Percentiles rank a stretch among this genome's conserved stretches.
Evolutionary conservation across 2,113 vertebrate genomes (phyloP).

Genomic region (Limanda limanda): DNA sequence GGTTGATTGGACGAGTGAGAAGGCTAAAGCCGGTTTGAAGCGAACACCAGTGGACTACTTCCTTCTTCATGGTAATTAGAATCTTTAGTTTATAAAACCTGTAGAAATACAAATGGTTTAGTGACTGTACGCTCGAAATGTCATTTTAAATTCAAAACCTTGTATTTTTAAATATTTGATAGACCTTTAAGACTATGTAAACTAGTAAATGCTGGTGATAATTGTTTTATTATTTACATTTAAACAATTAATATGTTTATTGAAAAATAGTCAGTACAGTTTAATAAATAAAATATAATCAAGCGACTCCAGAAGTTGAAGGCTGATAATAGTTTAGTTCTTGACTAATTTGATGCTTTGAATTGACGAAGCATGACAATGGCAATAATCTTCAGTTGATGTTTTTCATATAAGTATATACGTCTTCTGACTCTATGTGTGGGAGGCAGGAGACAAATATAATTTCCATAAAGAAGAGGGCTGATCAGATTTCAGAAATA

Average conservation of each 20-base stretch:
- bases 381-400: too few relatives aligned
- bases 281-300: background rate
- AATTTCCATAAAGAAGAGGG: conserved; percentile 39
- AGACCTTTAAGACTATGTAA: background rate
- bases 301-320: too few relatives aligned
- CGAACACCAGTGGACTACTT: conserved; percentile 89
- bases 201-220: background rate
- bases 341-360: too few relatives aligned
- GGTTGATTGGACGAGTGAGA: conserved; percentile 89
- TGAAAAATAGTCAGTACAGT: too few relatives aligned
- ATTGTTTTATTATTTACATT: background rate
- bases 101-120: background rate
- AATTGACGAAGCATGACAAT: too few relatives aligned
- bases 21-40: conserved; percentile 84
- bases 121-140: too few relatives aligned
- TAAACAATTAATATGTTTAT: background rate
- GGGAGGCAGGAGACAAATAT: background rate
- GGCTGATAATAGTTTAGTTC: too few relatives aligned
- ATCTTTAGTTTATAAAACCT: background rate
- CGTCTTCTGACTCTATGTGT: conserved; percentile 1
- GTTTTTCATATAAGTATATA: too few relatives aligned
- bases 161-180: too few relatives aligned
- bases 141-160: background rate
- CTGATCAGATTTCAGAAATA: conserved; percentile 1
- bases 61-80: conserved; percentile 87